phyloP scores from a whole-genome alignment of 1,140 invertebrate species.

The Apis cerana region DNA sequence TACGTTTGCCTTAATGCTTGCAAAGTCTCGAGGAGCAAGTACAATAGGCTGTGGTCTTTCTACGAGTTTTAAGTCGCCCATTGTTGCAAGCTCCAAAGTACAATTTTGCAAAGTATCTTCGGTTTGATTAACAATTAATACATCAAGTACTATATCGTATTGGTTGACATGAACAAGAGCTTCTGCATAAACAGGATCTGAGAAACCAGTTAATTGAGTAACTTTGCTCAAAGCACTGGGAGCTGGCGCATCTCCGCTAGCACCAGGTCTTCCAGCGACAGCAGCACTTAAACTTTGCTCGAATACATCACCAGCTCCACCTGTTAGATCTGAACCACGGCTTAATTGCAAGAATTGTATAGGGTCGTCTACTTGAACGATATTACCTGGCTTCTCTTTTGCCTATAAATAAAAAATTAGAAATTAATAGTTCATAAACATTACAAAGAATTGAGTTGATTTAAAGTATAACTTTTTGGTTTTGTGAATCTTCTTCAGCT shows the following conservation, averaged over 20 bases:
- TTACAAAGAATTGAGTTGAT: background rate
- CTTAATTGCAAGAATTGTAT: slow-evolving; percentile 93
- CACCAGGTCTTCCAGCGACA: slow-evolving; percentile 85
- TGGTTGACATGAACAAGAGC: slow-evolving; percentile 99
- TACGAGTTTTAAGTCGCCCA: slow-evolving; percentile 98
- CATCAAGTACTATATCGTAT: slow-evolving; percentile 98
- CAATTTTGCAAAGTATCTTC: slow-evolving; percentile 98
- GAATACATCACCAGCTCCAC: slow-evolving; percentile 94
- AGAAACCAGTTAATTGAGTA: slow-evolving; percentile 99
- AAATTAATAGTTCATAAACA: background rate
- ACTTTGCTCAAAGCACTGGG: slow-evolving; percentile 91
- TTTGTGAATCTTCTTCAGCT: slow-evolving; percentile 86
- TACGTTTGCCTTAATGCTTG: slow-evolving; percentile 98
- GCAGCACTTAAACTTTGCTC: slow-evolving; percentile 97
- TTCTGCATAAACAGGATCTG: slow-evolving; percentile 99
- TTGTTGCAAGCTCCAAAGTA: slow-evolving; percentile 97
- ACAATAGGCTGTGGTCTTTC: slow-evolving; percentile 98
- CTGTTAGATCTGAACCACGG: slow-evolving; percentile 86
- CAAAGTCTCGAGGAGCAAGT: slow-evolving; percentile 97
- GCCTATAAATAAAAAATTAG: slow-evolving; percentile 72
- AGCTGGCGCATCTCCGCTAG: slow-evolving; percentile 80
- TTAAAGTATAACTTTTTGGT: slow-evolving; percentile 78
- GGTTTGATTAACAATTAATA: slow-evolving; percentile 99
- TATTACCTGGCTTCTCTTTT: slow-evolving; percentile 87
- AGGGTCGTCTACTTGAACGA: slow-evolving; percentile 93